Evolutionary conservation across 30 jellyfish, hydroid and myxozoan species (phyloP).

Genomic region (Sanderia malayensis): DNA sequence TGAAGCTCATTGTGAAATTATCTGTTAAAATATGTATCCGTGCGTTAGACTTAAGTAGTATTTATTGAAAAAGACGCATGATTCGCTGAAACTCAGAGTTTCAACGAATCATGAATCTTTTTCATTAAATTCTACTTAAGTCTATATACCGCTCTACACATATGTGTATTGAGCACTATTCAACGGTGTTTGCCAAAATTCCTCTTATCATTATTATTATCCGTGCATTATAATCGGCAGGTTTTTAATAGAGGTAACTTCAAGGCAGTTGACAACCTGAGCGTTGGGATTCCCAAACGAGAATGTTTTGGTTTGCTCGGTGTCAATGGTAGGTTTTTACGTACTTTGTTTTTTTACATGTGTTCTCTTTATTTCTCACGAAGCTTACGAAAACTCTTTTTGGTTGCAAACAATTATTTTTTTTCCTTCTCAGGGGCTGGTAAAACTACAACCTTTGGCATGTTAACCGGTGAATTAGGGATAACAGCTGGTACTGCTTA

Average conservation of each 20-base stretch:
- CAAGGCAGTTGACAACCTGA: slow-evolving; percentile 86
- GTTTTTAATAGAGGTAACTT: slow-evolving; percentile 61
- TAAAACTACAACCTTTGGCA: slow-evolving; percentile 93
- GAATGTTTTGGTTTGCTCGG: slow-evolving; percentile 96
- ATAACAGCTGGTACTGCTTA: slow-evolving; percentile 92
- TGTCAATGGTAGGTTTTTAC: slow-evolving; percentile 78
- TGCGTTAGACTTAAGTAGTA: too few species aligned
- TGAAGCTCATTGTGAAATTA: neutral
- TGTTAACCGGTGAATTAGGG: slow-evolving; percentile 97
- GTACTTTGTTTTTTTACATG: neutral
- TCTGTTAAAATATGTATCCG: neutral
- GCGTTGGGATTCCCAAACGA: slow-evolving; percentile 76
- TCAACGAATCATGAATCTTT: too few species aligned
- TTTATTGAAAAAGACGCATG: neutral
- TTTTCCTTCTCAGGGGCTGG: slow-evolving; percentile 83
- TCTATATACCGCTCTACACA: too few species aligned
- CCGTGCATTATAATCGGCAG: slow-evolving; percentile 20
- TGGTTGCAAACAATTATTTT: neutral
- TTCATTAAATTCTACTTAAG: too few species aligned
- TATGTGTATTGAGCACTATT: too few species aligned
- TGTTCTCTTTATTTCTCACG: neutral
- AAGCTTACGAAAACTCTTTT: neutral
- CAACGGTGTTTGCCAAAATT: too few species aligned
- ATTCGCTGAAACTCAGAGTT: neutral
- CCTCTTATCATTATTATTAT: neutral